phyloP scores from a whole-genome alignment of 2,113 vertebrate genomes.

The Rutilus rutilus region DNA sequence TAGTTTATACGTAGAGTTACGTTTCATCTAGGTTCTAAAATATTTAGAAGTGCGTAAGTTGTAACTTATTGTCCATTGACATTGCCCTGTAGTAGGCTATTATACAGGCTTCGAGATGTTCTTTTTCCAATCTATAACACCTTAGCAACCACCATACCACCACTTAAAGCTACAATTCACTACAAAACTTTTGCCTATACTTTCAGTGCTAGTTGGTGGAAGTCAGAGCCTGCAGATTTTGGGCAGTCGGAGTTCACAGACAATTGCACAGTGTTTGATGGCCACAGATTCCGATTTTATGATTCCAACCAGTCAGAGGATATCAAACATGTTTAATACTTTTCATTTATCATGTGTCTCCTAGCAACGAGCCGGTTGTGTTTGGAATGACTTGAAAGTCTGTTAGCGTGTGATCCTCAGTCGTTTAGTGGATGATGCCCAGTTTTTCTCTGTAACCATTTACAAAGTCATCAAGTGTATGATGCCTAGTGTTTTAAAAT shows the following conservation, averaged over 20 bases:
- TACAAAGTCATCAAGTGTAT: background rate
- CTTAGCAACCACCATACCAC: background rate
- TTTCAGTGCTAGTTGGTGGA: background rate
- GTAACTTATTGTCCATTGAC: no score
- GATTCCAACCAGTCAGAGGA: background rate
- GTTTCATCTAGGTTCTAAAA: no score
- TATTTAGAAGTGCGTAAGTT: no score
- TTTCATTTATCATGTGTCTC: background rate
- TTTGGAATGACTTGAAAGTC: background rate
- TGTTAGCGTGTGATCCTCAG: background rate
- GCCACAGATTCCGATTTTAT: background rate
- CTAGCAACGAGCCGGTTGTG: background rate
- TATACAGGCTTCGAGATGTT: no score
- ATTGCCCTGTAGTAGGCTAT: no score
- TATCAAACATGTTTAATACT: background rate
- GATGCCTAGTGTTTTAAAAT: background rate
- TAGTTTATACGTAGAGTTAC: no score
- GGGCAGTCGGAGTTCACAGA: background rate
- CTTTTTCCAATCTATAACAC: background rate
- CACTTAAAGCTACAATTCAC: background rate
- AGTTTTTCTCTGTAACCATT: conserved; percentile 4
- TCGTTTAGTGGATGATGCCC: background rate
- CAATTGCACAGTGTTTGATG: background rate
- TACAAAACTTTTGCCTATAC: background rate
- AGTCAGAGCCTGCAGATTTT: background rate